phyloP scores from a whole-genome alignment of 2,888 invertebrate species.

The Limnephilus marmoratus region DNA sequence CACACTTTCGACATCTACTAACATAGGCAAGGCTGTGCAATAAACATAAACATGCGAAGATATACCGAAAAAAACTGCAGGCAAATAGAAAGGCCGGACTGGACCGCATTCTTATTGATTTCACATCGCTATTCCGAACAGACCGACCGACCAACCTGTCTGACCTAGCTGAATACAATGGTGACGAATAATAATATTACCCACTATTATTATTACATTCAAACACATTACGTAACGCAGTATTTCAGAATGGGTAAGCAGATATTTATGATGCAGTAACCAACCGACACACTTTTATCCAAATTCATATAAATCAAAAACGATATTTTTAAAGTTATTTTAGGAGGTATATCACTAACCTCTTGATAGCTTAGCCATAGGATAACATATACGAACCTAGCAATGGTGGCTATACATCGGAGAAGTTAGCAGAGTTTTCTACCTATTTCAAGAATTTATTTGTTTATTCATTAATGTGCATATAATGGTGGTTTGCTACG shows the following conservation, averaged over 20 bases:
- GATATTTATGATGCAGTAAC: background rate
- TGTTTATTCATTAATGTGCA: too few relatives aligned
- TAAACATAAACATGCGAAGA: conserved; percentile 24
- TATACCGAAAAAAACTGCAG: conserved; percentile 44
- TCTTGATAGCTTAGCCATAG: too few relatives aligned
- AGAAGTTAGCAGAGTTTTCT: too few relatives aligned
- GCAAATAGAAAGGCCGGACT: conserved; percentile 50
- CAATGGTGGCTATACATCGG: too few relatives aligned
- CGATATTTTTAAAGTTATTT: too few relatives aligned
- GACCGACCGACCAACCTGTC: conserved; percentile 23
- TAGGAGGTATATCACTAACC: too few relatives aligned
- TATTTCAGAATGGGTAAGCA: background rate
- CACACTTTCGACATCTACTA: background rate
- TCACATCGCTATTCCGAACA: conserved; percentile 45
- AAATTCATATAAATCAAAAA: too few relatives aligned
- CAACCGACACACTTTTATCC: too few relatives aligned
- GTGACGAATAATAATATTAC: background rate
- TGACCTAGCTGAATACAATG: background rate
- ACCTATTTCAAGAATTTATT: too few relatives aligned
- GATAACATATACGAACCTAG: too few relatives aligned
- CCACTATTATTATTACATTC: background rate
- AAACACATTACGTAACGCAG: background rate
- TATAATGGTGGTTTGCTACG: too few relatives aligned
- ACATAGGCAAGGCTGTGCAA: conserved; percentile 14
- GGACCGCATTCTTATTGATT: conserved; percentile 56